These are phyloP conservation scores for Lampris megalopsis DNA, from an alignment of 2,113 vertebrate genomes.

Conservation along the genomic window DNA sequence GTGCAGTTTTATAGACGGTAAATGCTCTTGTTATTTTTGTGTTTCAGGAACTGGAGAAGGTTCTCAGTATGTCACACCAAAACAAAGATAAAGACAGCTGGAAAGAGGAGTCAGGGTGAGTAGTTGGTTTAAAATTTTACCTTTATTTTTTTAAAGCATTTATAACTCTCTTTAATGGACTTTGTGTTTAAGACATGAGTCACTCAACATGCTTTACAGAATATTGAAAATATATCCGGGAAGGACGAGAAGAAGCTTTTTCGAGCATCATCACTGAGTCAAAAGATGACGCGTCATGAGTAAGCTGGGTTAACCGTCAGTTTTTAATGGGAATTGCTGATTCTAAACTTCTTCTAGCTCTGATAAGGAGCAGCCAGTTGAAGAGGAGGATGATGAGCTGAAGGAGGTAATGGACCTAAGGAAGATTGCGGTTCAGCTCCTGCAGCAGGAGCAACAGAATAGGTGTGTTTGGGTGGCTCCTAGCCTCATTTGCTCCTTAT, in stretches of 20 bases:
- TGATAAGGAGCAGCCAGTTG: slow-evolving; percentile 88
- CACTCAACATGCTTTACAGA: too few species aligned
- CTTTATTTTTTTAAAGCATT: neutral
- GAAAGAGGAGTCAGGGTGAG: slow-evolving; percentile 90
- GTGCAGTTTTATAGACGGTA: too few species aligned
- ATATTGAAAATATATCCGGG: too few species aligned
- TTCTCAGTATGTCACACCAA: slow-evolving; percentile 88
- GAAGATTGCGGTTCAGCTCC: slow-evolving; percentile 94
- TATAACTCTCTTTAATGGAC: neutral
- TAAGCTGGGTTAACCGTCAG: neutral
- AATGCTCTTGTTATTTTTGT: slow-evolving; percentile 48
- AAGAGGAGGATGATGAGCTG: slow-evolving; percentile 91
- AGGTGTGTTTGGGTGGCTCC: slow-evolving; percentile 79
- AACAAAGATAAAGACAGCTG: slow-evolving; percentile 87
- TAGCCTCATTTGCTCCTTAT: neutral
- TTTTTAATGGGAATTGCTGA: neutral
- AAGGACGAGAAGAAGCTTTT: too few species aligned
- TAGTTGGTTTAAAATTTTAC: neutral
- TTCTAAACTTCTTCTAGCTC: slow-evolving; percentile 73
- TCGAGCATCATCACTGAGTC: too few species aligned
- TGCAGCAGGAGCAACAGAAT: slow-evolving; percentile 96
- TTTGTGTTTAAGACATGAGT: too few species aligned
- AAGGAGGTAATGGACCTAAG: slow-evolving; percentile 95
- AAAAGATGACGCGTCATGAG: too few species aligned
- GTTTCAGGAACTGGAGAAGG: slow-evolving; percentile 89